Percentiles rank a stretch among this genome's conserved stretches.
Evolutionary conservation across 2,797 vertebrate species (phyloP).

Genomic region (Pipistrellus pygmaeus): DNA sequence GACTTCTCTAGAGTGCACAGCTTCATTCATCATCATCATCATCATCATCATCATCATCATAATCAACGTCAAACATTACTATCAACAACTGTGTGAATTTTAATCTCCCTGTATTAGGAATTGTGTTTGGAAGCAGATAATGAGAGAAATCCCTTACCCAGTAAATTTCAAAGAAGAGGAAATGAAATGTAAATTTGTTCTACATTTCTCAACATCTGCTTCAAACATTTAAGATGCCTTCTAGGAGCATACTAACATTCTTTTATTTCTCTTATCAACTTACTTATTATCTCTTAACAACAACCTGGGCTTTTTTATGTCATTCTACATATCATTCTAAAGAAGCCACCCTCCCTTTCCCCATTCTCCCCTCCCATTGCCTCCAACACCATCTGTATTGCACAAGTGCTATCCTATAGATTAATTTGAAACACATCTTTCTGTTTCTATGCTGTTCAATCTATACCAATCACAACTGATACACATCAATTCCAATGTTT

Average conservation of each 20-base stretch:
- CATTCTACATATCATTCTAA: slow-evolving; percentile 49
- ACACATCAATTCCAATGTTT: slow-evolving; percentile 51
- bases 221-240: slow-evolving; percentile 69
- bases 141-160: slow-evolving; percentile 52
- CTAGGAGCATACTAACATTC: slow-evolving; percentile 59
- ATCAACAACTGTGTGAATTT: slow-evolving; percentile 11
- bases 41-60: background rate
- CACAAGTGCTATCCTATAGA: slow-evolving; percentile 14
- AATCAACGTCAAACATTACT: background rate
- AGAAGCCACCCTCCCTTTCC: slow-evolving; percentile 18
- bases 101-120: slow-evolving; percentile 10
- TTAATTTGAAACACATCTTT: slow-evolving; percentile 35
- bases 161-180: slow-evolving; percentile 64
- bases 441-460: slow-evolving; percentile 22
- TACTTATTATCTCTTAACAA: slow-evolving; percentile 60
- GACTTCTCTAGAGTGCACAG: background rate
- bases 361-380: slow-evolving; percentile 1
- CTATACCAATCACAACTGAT: slow-evolving; percentile 18
- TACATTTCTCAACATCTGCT: slow-evolving; percentile 61
- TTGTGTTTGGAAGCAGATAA: background rate
- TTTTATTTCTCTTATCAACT: slow-evolving; percentile 65
- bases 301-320: slow-evolving; percentile 44
- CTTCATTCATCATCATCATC: background rate
- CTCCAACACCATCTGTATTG: slow-evolving; percentile 24
- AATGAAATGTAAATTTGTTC: slow-evolving; percentile 67